Base-by-base conservation (phyloP, 1,140 invertebrate genomes). In the Drosophila watanabei region DNA sequence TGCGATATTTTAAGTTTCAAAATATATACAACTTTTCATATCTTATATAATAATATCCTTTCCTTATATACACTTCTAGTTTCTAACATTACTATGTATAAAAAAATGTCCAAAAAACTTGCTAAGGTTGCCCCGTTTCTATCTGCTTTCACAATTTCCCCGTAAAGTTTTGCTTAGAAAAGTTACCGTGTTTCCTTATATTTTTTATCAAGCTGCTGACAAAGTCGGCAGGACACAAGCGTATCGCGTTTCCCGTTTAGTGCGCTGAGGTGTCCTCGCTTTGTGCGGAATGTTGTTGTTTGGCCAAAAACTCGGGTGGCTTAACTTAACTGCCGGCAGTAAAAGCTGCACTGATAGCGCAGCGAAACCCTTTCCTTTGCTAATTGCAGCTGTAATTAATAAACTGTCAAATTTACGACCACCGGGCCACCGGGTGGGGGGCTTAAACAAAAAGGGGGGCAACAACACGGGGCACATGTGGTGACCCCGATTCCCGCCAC, bases 341-440 rank as follows among this genome's bases (percentile, higher is more conserved):
- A 51, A 51, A 20, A 43, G 43, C 37, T 58, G 20, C 69, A 61
- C 68, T 61, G 71, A 73, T 73, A 73, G 45, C 51, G 45, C 35
- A 43, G 69, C 16, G 11, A 54, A 64, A 41, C 35, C 61, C 33
- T 20, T 39, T 9, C 20, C 8, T 56, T 45, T 30, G 24, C 45
- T 73, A 75, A 75, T 75, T 75, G 71, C 46, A 60, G 52, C 69
- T 43, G 80, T 70, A 80, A 88, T 87, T 87, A 87, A 88, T 80
- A 83, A 80, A 88, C 77, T 88, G 79, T 68, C 84, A 87, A 83
- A 83, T 83, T 87, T 88, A 83, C 51, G 80, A 73, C 56, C 51
- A 28, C 9, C 45, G 51, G 10, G 18, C 16, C 11, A n/a, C n/a
- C n/a, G n/a, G n/a, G n/a, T n/a, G n/a, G n/a, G n/a, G 41, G 41